phyloP scores from a whole-genome alignment of 2,888 invertebrate species.

The Lochmaea capreae region DNA sequence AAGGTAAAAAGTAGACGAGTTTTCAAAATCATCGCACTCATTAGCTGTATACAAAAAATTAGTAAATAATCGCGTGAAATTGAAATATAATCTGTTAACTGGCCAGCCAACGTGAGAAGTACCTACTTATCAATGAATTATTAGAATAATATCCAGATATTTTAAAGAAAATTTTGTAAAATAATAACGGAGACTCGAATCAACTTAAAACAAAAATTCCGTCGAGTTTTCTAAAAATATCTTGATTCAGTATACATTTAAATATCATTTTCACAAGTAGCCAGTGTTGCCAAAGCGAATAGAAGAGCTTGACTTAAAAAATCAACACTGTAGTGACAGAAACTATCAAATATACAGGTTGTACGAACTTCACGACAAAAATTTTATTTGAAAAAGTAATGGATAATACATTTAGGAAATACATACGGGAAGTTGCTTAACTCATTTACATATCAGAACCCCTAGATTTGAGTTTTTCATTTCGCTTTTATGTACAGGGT shows the following conservation, averaged over 20 bases:
- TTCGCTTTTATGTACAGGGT: too few relatives aligned
- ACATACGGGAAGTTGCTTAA: too few relatives aligned
- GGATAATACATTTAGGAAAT: too few relatives aligned
- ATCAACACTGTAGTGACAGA: not conserved
- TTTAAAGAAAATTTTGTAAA: not conserved
- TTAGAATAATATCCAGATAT: not conserved
- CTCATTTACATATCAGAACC: too few relatives aligned
- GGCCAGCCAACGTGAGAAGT: not conserved
- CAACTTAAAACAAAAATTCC: not conserved
- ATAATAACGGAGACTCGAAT: constrained; percentile 3
- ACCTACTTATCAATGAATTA: not conserved
- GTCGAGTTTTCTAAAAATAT: constrained; percentile 2
- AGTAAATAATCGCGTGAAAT: not conserved
- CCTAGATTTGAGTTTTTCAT: too few relatives aligned
- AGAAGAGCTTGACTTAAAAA: not conserved
- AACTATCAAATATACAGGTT: not conserved
- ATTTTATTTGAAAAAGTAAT: too few relatives aligned
- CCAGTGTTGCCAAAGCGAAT: not conserved
- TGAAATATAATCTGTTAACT: not conserved
- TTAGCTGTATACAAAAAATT: constrained; percentile 1
- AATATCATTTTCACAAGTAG: not conserved
- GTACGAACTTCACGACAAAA: not conserved
- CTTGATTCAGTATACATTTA: not conserved
- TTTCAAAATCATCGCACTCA: constrained; percentile 18
- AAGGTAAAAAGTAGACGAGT: constrained; percentile 19